Percentiles rank a stretch among this genome's conserved stretches.
phyloP scores from a whole-genome alignment of 2,797 vertebrate genomes.

The Amphiprion clarkii region DNA sequence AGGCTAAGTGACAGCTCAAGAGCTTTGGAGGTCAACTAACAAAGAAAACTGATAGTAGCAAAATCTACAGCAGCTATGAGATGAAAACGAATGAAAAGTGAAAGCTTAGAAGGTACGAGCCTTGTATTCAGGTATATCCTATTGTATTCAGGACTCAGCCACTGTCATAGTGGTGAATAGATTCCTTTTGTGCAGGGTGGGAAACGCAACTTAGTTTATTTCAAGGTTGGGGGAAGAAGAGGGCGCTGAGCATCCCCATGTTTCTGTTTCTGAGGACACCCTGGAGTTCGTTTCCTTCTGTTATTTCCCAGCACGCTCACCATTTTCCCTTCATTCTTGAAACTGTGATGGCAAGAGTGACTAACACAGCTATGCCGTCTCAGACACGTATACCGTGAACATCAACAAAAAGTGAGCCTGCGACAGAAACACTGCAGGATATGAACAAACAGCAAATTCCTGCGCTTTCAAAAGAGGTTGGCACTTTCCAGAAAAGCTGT shows the following conservation, averaged over 20 bases:
- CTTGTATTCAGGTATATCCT: not conserved
- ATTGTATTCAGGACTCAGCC: conserved; percentile 3
- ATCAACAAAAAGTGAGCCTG: conserved; percentile 37
- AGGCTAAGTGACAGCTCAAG: conserved; percentile 35
- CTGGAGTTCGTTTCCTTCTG: conserved; percentile 63
- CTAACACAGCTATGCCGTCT: conserved; percentile 56
- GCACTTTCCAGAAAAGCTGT: conserved; percentile 59
- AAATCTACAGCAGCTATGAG: conserved; percentile 24
- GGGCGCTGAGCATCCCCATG: conserved; percentile 8
- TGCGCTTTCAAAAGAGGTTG: conserved; percentile 10
- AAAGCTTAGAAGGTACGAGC: conserved; percentile 12
- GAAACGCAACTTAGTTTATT: conserved; percentile 20
- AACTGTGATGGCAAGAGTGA: conserved; percentile 45
- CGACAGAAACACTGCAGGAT: conserved; percentile 56
- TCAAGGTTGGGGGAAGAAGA: conserved; percentile 17
- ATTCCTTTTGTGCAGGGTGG: conserved; percentile 20
- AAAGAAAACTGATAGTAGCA: conserved; percentile 49
- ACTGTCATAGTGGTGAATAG: conserved; percentile 18
- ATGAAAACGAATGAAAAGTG: conserved; percentile 42
- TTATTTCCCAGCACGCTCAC: conserved; percentile 44
- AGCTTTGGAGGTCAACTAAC: conserved; percentile 43
- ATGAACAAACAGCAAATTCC: conserved; percentile 67
- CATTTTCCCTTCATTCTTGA: conserved; percentile 27
- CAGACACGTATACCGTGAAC: conserved; percentile 56
- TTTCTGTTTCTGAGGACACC: conserved; percentile 50